Evolutionary conservation across 1,140 invertebrate genomes (phyloP).

Genomic region (Drosophila malerkotliana): DNA sequence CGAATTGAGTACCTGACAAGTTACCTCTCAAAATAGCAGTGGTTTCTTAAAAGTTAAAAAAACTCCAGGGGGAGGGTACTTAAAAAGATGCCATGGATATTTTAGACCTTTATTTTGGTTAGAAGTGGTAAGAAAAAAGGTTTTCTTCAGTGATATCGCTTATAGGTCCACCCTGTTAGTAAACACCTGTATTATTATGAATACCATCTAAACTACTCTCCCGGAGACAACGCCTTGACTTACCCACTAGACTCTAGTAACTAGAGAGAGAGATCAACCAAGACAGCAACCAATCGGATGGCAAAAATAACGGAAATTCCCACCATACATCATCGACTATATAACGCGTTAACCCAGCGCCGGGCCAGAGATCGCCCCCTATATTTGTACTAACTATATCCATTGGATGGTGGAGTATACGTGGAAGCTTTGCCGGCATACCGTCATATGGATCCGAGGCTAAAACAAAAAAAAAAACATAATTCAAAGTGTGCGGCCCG

Average conservation of each 20-base stretch:
- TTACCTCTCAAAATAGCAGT: no score
- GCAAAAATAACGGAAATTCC: constrained; percentile 72
- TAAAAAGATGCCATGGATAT: no score
- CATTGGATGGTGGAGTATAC: constrained; percentile 3
- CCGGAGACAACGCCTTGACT: constrained; percentile 32
- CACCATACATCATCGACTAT: constrained; percentile 74
- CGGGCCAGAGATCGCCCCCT: constrained; percentile 31
- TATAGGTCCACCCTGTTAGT: no score
- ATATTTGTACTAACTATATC: constrained; percentile 40
- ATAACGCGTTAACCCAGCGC: constrained; percentile 42
- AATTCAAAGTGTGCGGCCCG: not conserved
- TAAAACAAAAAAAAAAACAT: no score
- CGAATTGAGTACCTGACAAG: no score
- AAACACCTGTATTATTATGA: not conserved
- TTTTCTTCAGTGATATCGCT: no score
- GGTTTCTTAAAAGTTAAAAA: no score
- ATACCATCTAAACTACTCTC: constrained; percentile 20
- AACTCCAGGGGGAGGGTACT: no score
- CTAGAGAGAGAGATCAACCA: constrained; percentile 34
- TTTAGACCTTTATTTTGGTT: no score
- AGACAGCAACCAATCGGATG: constrained; percentile 48
- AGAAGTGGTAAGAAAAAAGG: no score
- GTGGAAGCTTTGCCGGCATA: constrained; percentile 11
- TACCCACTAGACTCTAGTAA: not conserved
- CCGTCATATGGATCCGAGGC: constrained; percentile 13